Base-by-base conservation (phyloP, 2,113 vertebrate species). In the Rhea pennata region DNA sequence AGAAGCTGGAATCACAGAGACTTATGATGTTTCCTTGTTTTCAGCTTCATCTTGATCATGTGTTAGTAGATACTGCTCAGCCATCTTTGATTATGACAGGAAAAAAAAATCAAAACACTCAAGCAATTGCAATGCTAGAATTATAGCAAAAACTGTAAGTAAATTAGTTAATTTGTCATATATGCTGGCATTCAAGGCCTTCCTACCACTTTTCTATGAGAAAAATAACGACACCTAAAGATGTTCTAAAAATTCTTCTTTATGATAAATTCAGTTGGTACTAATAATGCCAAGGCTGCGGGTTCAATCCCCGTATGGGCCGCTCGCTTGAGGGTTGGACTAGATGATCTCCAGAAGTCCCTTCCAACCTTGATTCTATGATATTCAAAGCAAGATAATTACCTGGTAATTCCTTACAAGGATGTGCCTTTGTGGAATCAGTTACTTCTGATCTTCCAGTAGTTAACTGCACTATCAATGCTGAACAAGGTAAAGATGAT, bases 251-350 rank as follows among this genome's bases (percentile, higher is more conserved):
- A 53, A 23, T 17, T 40, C 54, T 10, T 22, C 27, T 22, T 53
- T 6, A n/a, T 21, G 2, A 0, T 10, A n/a, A 58, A 1, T 3
- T 56, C 36, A 36, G 36, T 36, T 36, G 36, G 36, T 36, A 36
- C 36, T 36, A 36, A 36, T 36, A 36, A 36, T 36, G 36, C 36
- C 36, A 36, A 36, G 36, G 36, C 6, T 36, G 36, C 36, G 36
- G 36, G 36, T 36, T 36, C 36, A 36, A 36, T 36, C 36, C 36
- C 36, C 36, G 36, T 36, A 36, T 36, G 36, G 36, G 36, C 36
- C 6, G 36, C 36, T 36, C 36, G 36, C 36, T 36, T 36, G 36
- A 36, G 36, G 36, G 36, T 36, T 36, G 36, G 36, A 36, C 36
- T 36, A 36, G 36, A 36, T 36, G 36, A 36, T 36, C 36, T 36